phyloP scores from a whole-genome alignment of 1,140 invertebrate genomes.

The Trichonephila inaurata region DNA sequence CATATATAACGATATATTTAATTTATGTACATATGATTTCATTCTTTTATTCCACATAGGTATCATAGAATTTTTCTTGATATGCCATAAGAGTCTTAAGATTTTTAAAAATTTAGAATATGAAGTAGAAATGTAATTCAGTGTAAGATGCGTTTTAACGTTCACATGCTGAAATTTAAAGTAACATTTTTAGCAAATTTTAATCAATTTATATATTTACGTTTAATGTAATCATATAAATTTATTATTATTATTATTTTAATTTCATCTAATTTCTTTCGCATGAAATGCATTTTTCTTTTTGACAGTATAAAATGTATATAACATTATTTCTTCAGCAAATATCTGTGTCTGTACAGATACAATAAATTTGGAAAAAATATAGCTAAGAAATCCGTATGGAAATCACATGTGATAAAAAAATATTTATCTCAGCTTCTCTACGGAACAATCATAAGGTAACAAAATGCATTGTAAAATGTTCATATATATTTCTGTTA shows the following conservation, averaged over 20 bases:
- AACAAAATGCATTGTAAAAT: background rate
- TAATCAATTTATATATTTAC: no score
- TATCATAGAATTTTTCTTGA: no score
- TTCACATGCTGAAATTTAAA: no score
- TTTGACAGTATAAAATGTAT: background rate
- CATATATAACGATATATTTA: no score
- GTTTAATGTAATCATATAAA: no score
- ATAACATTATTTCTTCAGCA: background rate
- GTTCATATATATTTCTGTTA: background rate
- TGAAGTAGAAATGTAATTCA: no score
- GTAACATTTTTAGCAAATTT: no score
- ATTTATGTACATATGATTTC: no score
- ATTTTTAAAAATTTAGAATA: no score
- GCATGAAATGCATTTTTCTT: background rate
- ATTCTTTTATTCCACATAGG: no score
- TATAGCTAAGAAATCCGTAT: background rate
- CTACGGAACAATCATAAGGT: background rate
- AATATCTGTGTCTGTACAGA: background rate
- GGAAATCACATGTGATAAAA: background rate
- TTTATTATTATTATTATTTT: background rate
- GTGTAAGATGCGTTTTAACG: no score
- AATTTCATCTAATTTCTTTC: background rate
- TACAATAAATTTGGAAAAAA: background rate
- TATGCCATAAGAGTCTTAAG: no score
- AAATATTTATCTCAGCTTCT: background rate